Conservation (phyloP, 2,797 vertebrate species). For the Hippoglossus hippoglossus region DNA sequence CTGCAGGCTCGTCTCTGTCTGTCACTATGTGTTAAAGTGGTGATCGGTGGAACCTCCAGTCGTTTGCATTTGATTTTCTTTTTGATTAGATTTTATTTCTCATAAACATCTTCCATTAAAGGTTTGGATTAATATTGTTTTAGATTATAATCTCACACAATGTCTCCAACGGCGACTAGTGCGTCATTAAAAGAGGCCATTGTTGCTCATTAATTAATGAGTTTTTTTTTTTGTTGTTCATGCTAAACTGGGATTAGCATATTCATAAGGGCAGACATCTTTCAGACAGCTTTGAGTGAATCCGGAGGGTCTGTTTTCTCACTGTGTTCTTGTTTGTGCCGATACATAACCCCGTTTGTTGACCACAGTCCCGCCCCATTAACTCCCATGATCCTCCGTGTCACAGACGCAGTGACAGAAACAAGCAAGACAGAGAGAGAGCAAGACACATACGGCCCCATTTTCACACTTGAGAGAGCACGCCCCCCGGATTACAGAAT, state of each 20-base stretch:
- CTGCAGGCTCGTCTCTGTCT: slow-evolving; percentile 38
- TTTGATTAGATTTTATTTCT: no score
- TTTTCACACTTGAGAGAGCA: slow-evolving; percentile 84
- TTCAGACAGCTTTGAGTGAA: slow-evolving; percentile 85
- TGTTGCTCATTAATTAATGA: slow-evolving; percentile 87
- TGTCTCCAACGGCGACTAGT: slow-evolving; percentile 57
- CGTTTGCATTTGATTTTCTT: no score
- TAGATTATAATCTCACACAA: slow-evolving; percentile 24
- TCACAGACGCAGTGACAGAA: slow-evolving; percentile 55
- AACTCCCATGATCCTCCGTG: slow-evolving; percentile 79
- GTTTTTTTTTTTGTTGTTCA: slow-evolving; percentile 68
- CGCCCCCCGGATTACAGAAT: slow-evolving; percentile 75
- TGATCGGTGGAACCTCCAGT: no score
- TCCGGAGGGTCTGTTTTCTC: slow-evolving; percentile 80
- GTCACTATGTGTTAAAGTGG: background rate
- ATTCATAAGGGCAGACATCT: slow-evolving; percentile 87
- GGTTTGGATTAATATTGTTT: slow-evolving; percentile 34
- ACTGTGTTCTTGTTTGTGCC: slow-evolving; percentile 80
- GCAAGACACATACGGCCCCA: slow-evolving; percentile 68
- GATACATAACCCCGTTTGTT: slow-evolving; percentile 85
- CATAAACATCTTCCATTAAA: no score
- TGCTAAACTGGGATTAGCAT: slow-evolving; percentile 86
- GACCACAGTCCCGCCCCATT: slow-evolving; percentile 77
- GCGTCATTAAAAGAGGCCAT: slow-evolving; percentile 80
- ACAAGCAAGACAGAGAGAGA: slow-evolving; percentile 29